These are phyloP conservation scores for Coracias cyanogaster DNA, from an alignment of 2,797 vertebrate genomes.

Conservation along the genomic window DNA sequence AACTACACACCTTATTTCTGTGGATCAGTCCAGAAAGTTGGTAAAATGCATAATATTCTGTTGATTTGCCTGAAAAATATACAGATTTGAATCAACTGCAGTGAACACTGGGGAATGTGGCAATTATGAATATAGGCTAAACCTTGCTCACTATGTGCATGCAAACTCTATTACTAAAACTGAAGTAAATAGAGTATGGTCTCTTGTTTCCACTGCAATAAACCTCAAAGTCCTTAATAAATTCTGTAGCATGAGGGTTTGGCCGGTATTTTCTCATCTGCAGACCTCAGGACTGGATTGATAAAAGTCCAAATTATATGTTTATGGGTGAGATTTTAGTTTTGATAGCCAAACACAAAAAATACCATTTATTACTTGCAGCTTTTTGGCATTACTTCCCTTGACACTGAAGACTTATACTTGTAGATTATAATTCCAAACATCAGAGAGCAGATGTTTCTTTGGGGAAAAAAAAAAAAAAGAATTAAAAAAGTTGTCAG, in stretches of 20 bases:
- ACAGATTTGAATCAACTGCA: not conserved
- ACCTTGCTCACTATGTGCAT: not conserved
- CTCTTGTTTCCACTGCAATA: not conserved
- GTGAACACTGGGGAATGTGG: not conserved
- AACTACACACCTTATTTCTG: not conserved
- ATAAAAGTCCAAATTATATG: not conserved
- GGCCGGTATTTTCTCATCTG: not conserved
- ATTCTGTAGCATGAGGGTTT: not conserved
- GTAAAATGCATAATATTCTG: not conserved
- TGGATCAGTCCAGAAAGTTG: not conserved
- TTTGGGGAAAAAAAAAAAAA: not conserved
- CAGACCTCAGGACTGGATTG: not conserved
- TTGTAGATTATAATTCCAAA: not conserved
- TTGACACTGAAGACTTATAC: not conserved
- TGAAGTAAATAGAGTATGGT: not conserved
- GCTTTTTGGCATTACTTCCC: not conserved
- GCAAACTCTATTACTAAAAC: not conserved
- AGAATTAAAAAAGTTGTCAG: not conserved
- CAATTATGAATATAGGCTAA: not conserved
- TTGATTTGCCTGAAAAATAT: not conserved
- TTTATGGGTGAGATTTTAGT: not conserved
- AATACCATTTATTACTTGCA: not conserved
- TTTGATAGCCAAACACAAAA: not conserved
- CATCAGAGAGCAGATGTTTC: slow-evolving; percentile 37
- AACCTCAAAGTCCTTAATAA: not conserved